Base-by-base conservation (phyloP, 2,113 vertebrate genomes). In the Otus sunia region DNA sequence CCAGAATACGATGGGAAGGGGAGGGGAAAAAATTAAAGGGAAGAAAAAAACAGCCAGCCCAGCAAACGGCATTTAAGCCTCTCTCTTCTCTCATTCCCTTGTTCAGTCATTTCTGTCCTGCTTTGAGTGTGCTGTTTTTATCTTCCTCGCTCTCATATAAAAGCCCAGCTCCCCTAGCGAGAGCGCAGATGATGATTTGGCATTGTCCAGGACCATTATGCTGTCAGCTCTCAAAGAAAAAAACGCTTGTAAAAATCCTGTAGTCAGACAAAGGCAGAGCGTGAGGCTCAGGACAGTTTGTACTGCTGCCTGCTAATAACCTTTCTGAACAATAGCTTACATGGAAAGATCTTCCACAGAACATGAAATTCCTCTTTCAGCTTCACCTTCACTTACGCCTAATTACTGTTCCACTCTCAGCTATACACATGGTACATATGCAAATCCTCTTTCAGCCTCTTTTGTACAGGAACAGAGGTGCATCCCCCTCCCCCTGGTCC, bases 111-210 rank as follows among this genome's bases (percentile, higher is more conserved):
- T 94, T 87, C 68, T 95, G 50, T 76, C 93, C 80, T 93, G 85
- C 75, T 96, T 97, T 85, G 94, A 96, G 72, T 93, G 45, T 53
- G 84, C 95, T 79, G 96, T 94, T 96, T 97, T 97, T 96, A 93
- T 97, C 96, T 97, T 76, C 80, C 95, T 94, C 26, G 59, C 78
- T 88, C 94, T 94, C 91, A 43, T 95, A 93, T 95, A 94, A 96
- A 97, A 97, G 96, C 84, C 76, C 62, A 39, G 75, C 84, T 94
- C 78, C 83, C 77, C 82, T 96, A 96, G 93, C 50, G 91, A 98
- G 96, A 49, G 93, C 91, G 84, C 85, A 97, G 97, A 96, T 97
- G 97, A 96, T 94, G 94, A 97, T 96, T 97, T 98, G 94, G 93
- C 78, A 97, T 94, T 94, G 97, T 94, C 77, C 86, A 95, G 69